Conservation (phyloP, 2,888 invertebrate species). For the Caenorhabditis angaria region DNA sequence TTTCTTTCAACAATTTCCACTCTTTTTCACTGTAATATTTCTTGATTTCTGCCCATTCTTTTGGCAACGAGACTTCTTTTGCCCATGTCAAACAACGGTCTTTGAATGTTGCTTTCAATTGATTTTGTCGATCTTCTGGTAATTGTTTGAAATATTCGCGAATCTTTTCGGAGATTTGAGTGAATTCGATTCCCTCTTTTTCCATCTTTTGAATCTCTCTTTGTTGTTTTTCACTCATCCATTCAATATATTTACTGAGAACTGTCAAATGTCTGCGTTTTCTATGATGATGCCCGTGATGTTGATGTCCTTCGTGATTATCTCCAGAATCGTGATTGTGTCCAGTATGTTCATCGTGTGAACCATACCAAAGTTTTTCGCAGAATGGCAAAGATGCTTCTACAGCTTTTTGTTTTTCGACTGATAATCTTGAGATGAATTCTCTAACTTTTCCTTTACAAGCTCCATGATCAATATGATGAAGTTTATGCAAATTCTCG, state of each 20-base stretch:
- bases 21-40: constrained; percentile 28
- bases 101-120: constrained; percentile 44
- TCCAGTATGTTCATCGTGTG: constrained; percentile 28
- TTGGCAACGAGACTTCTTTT: constrained; percentile 45
- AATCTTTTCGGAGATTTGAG: constrained; percentile 41
- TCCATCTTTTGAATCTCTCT: constrained; percentile 26
- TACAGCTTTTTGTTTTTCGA: constrained; percentile 42
- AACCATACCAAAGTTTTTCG: constrained; percentile 60
- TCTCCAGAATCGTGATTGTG: constrained; percentile 22
- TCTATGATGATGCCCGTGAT: constrained; percentile 31
- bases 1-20: constrained; percentile 16
- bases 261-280: constrained; percentile 40
- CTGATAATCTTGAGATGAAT: constrained; percentile 47
- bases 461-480: constrained; percentile 54
- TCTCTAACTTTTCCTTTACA: constrained; percentile 58
- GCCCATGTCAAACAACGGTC: constrained; percentile 44
- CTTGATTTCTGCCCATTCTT: constrained; percentile 46
- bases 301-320: constrained; percentile 31
- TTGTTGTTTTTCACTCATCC: constrained; percentile 47
- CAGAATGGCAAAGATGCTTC: constrained; percentile 60
- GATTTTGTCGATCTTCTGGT: constrained; percentile 30
- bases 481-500: constrained; percentile 54
- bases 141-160: constrained; percentile 43
- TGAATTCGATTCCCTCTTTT: constrained; percentile 32
- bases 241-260: constrained; percentile 47